Conservation (phyloP, 37 sponge, comb jelly and placozoan species). For the Axinella damicornis region DNA sequence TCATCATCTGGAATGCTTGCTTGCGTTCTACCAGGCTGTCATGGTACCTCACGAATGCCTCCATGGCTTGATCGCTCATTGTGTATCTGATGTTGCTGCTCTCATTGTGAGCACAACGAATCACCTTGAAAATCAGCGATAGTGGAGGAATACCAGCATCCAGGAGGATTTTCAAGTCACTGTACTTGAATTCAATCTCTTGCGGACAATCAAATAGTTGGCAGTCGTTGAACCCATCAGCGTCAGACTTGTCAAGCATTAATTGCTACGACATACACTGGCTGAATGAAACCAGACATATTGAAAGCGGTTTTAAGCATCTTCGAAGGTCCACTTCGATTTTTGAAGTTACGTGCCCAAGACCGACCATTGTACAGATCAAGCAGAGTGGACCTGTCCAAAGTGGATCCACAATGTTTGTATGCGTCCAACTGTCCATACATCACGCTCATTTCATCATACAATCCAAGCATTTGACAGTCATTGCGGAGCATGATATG, state of each 20-base stretch:
- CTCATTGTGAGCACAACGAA: background rate
- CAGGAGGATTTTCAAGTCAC: background rate
- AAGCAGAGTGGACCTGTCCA: conserved; percentile 11
- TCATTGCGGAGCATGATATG: background rate
- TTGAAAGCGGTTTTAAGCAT: conserved; percentile 18
- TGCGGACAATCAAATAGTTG: conserved; percentile 14
- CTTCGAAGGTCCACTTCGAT: background rate
- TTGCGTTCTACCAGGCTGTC: background rate
- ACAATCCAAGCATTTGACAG: background rate
- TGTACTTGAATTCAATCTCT: conserved; percentile 9
- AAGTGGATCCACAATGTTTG: conserved; percentile 1
- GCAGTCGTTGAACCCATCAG: conserved; percentile 25
- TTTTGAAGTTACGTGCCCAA: conserved; percentile 17
- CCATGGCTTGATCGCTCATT: background rate
- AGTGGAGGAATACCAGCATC: background rate
- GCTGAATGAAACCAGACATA: conserved; percentile 37
- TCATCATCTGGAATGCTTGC: conserved; percentile 14
- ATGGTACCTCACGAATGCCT: background rate
- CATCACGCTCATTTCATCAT: conserved; percentile 19
- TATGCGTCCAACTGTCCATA: conserved; percentile 11
- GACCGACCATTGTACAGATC: conserved; percentile 15
- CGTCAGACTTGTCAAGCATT: background rate
- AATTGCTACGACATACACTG: background rate
- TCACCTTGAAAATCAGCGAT: background rate
- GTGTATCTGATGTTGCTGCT: conserved; percentile 1